Base-by-base conservation (phyloP, 2,888 invertebrate species). In the Drosophila tanythrix region DNA sequence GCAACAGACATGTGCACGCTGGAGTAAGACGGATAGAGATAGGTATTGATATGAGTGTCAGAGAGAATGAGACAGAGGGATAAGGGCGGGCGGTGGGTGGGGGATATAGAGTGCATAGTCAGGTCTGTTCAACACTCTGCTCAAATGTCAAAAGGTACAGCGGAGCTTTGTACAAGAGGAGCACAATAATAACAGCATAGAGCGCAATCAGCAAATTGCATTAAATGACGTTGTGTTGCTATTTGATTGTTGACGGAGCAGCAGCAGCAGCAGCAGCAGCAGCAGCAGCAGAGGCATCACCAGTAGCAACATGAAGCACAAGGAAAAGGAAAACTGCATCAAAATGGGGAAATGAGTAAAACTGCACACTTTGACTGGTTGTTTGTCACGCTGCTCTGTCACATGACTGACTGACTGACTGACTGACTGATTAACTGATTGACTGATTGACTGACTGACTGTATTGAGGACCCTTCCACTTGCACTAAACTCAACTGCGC, bases 131-230 rank as follows among this genome's bases (percentile, higher is more conserved):
- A 61, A 63, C 79, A 71, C 80, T 52, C 61, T 53, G 63, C 69
- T 80, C 78, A 88, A 83, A 88, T 88, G 89, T 86, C 87, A 86
- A 88, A 83, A 77, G 83, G 81, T 86, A 58, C 77, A 76, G 36
- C 59, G 56, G 21, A 50, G 70, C 43, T 56, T 38, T 56, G 27
- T n/a, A 57, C 27, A 52, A 53, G 53, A 56, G 51, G 48, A 68
- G 29, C 57, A 69, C 69, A 68, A 70, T 70, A 82, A 62, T 66
- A 76, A 55, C 70, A 62, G 69, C 75, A 67, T 58, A 69, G 75
- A 83, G 71, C 74, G 82, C 83, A 88, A 88, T 83, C 83, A 86
- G 81, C 83, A 88, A 83, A 83, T 86, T 88, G 89, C 87, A 83
- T 88, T 83, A 83, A 88, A 81, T 86, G 88, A 83, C 83, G 86